Conservation (phyloP, 2,113 vertebrate species). For the Phalacrocorax pelagicus region DNA sequence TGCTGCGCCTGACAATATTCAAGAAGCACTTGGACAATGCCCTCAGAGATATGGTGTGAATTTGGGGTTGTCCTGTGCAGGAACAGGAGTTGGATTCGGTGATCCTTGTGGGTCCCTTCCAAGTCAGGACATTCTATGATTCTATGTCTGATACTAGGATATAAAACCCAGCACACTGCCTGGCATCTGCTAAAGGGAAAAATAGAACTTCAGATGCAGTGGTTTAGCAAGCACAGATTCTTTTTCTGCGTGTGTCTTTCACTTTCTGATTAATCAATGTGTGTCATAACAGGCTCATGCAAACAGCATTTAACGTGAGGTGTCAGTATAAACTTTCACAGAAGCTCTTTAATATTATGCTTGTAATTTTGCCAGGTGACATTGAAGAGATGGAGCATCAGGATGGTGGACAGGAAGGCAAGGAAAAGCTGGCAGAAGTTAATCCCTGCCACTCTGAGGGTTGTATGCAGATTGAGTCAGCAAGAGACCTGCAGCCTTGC, state of each 20-base stretch:
- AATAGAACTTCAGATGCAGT: background rate
- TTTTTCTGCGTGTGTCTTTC: background rate
- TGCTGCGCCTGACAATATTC: too few species aligned
- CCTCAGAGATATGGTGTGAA: too few species aligned
- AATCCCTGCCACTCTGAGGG: conserved; percentile 81
- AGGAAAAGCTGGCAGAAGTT: conserved; percentile 75
- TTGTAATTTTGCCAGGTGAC: conserved; percentile 74
- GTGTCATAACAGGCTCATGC: background rate
- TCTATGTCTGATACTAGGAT: background rate
- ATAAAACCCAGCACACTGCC: background rate
- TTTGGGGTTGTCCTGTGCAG: too few species aligned
- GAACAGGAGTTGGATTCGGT: too few species aligned
- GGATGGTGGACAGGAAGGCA: conserved; percentile 70
- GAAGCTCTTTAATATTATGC: background rate
- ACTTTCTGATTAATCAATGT: background rate
- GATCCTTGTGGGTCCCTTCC: too few species aligned
- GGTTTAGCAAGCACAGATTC: background rate
- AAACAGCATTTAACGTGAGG: background rate
- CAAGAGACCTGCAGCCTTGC: conserved; percentile 67
- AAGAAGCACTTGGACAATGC: too few species aligned
- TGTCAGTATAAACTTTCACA: background rate
- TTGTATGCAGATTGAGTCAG: conserved; percentile 77
- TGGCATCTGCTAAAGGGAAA: background rate
- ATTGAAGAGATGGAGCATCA: conserved; percentile 96
- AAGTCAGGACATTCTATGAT: too few species aligned